These are phyloP conservation scores for Euglossa dilemma DNA, from an alignment of 1,140 invertebrate genomes.

Conservation along the genomic window DNA sequence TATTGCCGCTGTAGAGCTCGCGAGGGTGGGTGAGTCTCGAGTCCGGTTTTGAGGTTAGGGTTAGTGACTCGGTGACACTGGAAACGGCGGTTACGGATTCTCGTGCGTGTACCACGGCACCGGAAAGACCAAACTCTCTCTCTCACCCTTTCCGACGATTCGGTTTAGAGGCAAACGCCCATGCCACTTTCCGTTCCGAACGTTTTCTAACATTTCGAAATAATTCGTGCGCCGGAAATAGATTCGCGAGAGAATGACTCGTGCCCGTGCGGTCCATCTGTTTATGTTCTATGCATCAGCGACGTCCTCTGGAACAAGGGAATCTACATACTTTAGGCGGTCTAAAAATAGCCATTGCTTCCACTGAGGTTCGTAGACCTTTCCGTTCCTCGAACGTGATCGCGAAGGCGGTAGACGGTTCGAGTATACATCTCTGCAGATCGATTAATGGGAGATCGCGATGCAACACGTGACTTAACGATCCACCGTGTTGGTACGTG, in stretches of 20 bases:
- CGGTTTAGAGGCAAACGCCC: background rate
- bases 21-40: conserved; percentile 39
- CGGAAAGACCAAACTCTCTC: conserved; percentile 6
- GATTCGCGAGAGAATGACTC: conserved; percentile 9
- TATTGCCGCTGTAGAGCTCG: conserved; percentile 55
- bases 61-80: conserved; percentile 71
- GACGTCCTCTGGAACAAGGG: conserved; percentile 31
- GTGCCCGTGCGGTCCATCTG: conserved; percentile 6
- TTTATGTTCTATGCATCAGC: conserved; percentile 15
- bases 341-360: conserved; percentile 50
- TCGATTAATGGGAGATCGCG: conserved; percentile 37
- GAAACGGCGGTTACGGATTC: conserved; percentile 34
- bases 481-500: background rate
- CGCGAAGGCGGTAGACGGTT: background rate
- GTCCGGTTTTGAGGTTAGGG: conserved; percentile 71
- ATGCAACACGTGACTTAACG: conserved; percentile 54
- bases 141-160: background rate
- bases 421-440: background rate
- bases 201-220: background rate
- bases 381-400: conserved; percentile 13
- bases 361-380: conserved; percentile 48
- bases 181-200: too few species aligned
- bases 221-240: background rate
- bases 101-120: conserved; percentile 31
- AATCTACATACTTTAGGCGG: conserved; percentile 23